Evolutionary conservation across 2,113 vertebrate genomes (phyloP).

Genomic region (Pseudonaja textilis): DNA sequence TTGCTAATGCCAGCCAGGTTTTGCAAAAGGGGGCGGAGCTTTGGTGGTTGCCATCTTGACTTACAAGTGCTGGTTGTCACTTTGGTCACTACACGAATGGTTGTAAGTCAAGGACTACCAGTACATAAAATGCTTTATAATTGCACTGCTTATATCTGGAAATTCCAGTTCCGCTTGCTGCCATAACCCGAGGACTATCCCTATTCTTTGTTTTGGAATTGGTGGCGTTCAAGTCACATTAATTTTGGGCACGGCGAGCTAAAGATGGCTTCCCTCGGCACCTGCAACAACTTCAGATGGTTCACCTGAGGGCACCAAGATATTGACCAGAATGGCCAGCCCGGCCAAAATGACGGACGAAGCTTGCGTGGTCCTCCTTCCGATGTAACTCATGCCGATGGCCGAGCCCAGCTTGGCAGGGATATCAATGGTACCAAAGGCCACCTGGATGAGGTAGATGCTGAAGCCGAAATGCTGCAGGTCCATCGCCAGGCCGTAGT

Average conservation of each 20-base stretch:
- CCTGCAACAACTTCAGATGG: background rate
- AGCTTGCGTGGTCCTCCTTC: slow-evolving; percentile 67
- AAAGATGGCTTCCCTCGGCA: background rate
- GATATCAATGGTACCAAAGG: slow-evolving; percentile 77
- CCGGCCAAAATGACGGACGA: slow-evolving; percentile 68
- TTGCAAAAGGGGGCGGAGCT: background rate
- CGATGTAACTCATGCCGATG: slow-evolving; percentile 66
- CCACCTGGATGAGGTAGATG: slow-evolving; percentile 79
- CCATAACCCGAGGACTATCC: background rate
- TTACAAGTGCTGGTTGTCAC: background rate
- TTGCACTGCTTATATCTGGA: background rate
- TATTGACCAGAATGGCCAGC: slow-evolving; percentile 68
- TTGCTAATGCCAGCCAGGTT: background rate
- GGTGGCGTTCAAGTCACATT: background rate
- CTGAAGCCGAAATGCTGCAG: slow-evolving; percentile 78
- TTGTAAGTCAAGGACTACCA: background rate
- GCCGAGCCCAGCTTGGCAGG: slow-evolving; percentile 73
- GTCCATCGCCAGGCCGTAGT: slow-evolving; percentile 78
- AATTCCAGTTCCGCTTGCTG: background rate
- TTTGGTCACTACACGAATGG: background rate
- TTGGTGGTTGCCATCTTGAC: background rate
- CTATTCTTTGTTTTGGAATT: background rate
- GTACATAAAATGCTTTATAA: background rate
- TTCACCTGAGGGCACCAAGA: slow-evolving; percentile 77
- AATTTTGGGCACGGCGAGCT: background rate